These are phyloP conservation scores for Caenorhabditis sp. DNA, from an alignment of 2,888 invertebrate genomes.

Conservation along the genomic window DNA sequence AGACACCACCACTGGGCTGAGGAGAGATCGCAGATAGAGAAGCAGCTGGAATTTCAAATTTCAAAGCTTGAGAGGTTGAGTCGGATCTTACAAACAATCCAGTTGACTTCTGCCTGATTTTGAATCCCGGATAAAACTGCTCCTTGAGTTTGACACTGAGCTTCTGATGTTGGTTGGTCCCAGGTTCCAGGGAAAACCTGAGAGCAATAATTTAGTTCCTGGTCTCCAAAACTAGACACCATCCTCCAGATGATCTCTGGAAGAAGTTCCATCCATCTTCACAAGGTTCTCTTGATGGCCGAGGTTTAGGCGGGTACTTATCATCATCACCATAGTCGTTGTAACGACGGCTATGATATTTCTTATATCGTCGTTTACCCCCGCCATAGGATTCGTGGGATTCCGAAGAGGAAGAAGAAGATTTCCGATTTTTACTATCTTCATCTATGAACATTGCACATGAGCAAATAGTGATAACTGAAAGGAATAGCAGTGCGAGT, in stretches of 20 bases:
- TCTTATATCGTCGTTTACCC: too few species aligned
- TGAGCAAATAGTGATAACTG: too few species aligned
- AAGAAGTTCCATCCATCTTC: slow-evolving; percentile 16
- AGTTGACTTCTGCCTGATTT: neutral
- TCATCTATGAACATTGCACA: neutral
- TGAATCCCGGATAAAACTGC: neutral
- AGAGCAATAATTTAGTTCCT: neutral
- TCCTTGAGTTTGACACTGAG: neutral
- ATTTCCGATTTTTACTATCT: neutral
- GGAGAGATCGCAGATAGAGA: neutral
- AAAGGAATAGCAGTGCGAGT: neutral
- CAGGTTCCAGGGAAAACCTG: slow-evolving; percentile 10
- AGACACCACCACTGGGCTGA: neutral
- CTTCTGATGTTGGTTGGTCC: neutral
- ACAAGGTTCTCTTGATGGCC: slow-evolving; percentile 2
- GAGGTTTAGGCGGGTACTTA: neutral
- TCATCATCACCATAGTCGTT: neutral
- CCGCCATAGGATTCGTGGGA: neutral
- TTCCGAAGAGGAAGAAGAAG: too few species aligned
- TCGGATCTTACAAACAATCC: neutral
- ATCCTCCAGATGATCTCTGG: slow-evolving; percentile 26
- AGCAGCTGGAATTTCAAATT: neutral
- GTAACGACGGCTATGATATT: neutral
- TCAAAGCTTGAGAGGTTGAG: neutral
- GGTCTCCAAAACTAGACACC: slow-evolving; percentile 21